Conservation (phyloP, 1,140 invertebrate species). For the Pseudomyrmex cubaensis region DNA sequence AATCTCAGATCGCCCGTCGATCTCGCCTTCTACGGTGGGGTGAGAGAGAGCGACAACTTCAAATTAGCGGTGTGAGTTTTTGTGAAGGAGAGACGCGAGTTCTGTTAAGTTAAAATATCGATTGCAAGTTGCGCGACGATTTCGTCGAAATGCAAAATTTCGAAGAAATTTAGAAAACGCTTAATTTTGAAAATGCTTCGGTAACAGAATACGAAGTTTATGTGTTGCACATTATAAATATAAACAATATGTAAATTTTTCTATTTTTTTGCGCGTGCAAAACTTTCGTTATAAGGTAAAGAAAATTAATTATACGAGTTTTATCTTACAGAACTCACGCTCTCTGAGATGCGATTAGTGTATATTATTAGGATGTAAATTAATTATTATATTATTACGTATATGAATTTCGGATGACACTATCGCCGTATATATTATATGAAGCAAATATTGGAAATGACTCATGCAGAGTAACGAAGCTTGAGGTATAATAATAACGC, state of each 20-base stretch:
- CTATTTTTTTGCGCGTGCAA: too few species aligned
- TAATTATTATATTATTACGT: conserved; percentile 35
- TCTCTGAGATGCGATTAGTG: conserved; percentile 58
- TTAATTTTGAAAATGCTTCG: too few species aligned
- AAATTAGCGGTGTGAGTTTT: conserved; percentile 65
- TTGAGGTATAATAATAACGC: conserved; percentile 36
- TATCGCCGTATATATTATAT: conserved; percentile 32
- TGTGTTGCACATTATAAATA: too few species aligned
- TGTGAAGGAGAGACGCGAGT: conserved; percentile 42
- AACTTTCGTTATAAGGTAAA: not conserved
- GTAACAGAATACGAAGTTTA: too few species aligned
- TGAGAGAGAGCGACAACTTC: conserved; percentile 63
- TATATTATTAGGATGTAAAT: conserved; percentile 56
- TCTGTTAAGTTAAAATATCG: conserved; percentile 19
- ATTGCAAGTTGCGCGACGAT: conserved; percentile 13
- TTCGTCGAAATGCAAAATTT: not conserved
- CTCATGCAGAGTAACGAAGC: conserved; percentile 69
- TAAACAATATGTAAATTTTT: too few species aligned
- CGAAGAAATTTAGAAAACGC: too few species aligned
- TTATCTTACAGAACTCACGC: conserved; percentile 60
- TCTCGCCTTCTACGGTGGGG: conserved; percentile 81
- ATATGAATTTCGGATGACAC: conserved; percentile 33
- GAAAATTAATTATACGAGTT: not conserved
- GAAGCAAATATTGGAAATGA: conserved; percentile 67
- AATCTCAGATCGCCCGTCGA: conserved; percentile 83